Percentiles rank a stretch among this genome's conserved stretches.
These are phyloP conservation scores for Physocephala rufipes DNA, from an alignment of 2,888 invertebrate genomes.

Conservation along the genomic window DNA sequence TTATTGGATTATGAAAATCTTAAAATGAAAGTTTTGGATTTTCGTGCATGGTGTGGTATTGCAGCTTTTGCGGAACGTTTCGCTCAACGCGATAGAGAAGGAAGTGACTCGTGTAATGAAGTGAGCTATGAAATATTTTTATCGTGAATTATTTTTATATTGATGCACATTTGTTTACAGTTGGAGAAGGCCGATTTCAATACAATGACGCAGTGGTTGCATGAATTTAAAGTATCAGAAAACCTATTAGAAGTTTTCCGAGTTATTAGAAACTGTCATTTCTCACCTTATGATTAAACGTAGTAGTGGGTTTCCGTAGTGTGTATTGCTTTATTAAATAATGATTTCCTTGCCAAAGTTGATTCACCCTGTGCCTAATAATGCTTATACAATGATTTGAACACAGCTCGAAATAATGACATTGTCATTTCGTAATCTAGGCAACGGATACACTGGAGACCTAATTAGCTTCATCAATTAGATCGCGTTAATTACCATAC, in stretches of 20 bases:
- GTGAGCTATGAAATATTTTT: conserved; percentile 59
- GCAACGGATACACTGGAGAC: background rate
- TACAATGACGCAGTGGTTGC: conserved; percentile 71
- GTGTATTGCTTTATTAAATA: background rate
- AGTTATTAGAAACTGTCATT: conserved; percentile 57
- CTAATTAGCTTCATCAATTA: background rate
- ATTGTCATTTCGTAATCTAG: background rate
- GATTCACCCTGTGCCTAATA: background rate
- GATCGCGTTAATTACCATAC: background rate
- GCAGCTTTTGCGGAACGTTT: conserved; percentile 79
- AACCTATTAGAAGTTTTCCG: conserved; percentile 54
- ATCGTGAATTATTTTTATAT: background rate
- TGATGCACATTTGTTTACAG: conserved; percentile 60
- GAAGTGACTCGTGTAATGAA: conserved; percentile 77
- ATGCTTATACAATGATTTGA: background rate
- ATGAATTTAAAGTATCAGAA: conserved; percentile 65
- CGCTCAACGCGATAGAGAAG: conserved; percentile 59
- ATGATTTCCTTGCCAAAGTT: background rate
- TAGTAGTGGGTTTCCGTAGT: too few species aligned
- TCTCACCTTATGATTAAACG: conserved; percentile 37
- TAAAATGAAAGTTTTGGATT: conserved; percentile 67
- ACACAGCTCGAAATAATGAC: background rate
- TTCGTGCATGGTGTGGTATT: conserved; percentile 81
- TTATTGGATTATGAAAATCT: conserved; percentile 52
- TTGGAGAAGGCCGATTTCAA: conserved; percentile 77